Evolutionary conservation across 2,888 invertebrate genomes (phyloP).

Genomic region (Nowickia ferox): DNA sequence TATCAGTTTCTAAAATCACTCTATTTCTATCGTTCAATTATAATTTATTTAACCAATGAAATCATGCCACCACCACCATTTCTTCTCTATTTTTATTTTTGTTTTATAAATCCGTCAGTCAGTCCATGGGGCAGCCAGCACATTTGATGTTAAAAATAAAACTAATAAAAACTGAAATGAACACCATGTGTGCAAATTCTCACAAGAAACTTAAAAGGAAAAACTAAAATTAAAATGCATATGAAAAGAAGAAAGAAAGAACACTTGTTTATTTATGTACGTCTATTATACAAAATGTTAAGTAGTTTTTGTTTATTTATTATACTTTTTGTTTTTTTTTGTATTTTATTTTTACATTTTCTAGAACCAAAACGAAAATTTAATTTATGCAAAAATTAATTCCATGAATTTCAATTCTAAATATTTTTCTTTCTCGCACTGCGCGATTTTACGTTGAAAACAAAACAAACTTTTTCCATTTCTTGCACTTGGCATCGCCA

Average conservation of each 20-base stretch:
- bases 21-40: background rate
- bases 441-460: constrained; percentile 47
- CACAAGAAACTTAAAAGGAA: constrained; percentile 17
- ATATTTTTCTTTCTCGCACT: constrained; percentile 21
- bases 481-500: constrained; percentile 28
- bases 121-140: constrained; percentile 64
- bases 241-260: constrained; percentile 28
- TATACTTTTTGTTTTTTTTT: background rate
- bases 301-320: background rate
- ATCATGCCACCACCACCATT: constrained; percentile 43
- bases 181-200: constrained; percentile 56
- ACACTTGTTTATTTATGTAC: constrained; percentile 60
- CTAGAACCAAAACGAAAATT: constrained; percentile 3
- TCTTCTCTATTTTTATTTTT: background rate
- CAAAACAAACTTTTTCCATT: constrained; percentile 56
- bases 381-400: constrained; percentile 37
- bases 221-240: constrained; percentile 35
- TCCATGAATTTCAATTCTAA: constrained; percentile 43
- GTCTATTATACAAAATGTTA: background rate
- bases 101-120: background rate
- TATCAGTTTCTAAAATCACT: background rate
- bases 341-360: constrained; percentile 33
- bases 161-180: constrained; percentile 27
- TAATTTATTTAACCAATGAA: constrained; percentile 31
- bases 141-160: constrained; percentile 44